phyloP scores from a whole-genome alignment of 2,113 vertebrate genomes.

The Gallinago paraguaiae region DNA sequence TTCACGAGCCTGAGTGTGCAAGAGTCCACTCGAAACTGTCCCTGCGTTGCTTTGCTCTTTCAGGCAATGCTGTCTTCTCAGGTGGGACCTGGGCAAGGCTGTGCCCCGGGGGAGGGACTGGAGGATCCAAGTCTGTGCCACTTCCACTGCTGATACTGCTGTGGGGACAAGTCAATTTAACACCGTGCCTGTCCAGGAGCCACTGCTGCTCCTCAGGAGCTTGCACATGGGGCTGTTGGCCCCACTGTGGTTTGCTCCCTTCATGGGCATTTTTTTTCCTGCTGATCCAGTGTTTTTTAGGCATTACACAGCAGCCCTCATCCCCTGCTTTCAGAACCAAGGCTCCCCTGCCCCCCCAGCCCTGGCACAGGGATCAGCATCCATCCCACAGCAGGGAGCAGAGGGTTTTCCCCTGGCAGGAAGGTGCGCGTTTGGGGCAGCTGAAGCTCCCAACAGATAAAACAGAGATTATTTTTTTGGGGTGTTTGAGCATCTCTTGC shows the following conservation, averaged over 20 bases:
- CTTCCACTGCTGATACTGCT: neutral
- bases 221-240: neutral
- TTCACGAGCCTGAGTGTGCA: neutral
- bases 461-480: neutral
- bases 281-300: neutral
- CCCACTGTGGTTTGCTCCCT: neutral
- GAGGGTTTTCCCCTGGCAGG: rapidly evolving
- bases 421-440: neutral
- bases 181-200: rapidly evolving
- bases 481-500: neutral
- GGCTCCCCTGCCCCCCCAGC: no score
- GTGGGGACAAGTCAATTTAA: rapidly evolving
- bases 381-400: rapidly evolving
- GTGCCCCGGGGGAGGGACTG: neutral
- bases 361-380: neutral
- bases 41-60: neutral
- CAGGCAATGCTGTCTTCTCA: neutral
- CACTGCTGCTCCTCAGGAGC: neutral
- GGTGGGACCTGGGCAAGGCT: neutral
- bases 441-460: neutral
- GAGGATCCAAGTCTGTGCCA: neutral
- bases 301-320: rapidly evolving
- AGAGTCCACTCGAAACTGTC: neutral
- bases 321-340: neutral
- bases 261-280: rapidly evolving